A percentile compares a stretch with the other conserved stretches of the same genome.
These are phyloP conservation scores for Drosophila ercepeae DNA, from an alignment of 1,140 invertebrate species.

Conservation along the genomic window DNA sequence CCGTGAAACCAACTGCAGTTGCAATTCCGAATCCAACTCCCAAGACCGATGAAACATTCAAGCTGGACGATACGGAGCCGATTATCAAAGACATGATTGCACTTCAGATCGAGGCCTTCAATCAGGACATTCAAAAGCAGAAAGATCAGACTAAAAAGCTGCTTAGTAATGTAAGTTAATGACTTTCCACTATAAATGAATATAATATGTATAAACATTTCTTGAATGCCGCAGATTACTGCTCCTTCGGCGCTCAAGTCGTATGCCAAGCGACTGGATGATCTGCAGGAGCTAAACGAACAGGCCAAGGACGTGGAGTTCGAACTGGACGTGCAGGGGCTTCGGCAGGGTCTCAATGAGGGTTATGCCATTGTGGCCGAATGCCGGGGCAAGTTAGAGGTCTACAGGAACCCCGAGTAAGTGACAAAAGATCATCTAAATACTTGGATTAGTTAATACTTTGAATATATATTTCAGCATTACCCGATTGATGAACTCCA, in stretches of 20 bases:
- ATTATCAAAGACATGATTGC: conserved; percentile 78
- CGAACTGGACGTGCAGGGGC: conserved; percentile 73
- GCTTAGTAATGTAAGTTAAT: conserved; percentile 83
- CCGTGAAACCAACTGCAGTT: conserved; percentile 3
- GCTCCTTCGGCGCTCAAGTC: conserved; percentile 84
- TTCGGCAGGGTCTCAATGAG: conserved; percentile 86
- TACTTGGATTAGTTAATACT: not conserved
- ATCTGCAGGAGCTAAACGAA: conserved; percentile 85
- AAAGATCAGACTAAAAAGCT: conserved; percentile 84
- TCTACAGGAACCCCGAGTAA: conserved; percentile 85
- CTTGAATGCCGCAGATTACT: conserved; percentile 80
- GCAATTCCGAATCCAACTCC: not conserved
- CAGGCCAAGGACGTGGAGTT: conserved; percentile 84
- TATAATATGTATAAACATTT: not conserved
- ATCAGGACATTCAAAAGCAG: conserved; percentile 86
- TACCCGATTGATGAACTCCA: conserved; percentile 62
- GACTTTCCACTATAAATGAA: not conserved
- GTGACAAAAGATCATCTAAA: conserved; percentile 13
- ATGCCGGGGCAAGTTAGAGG: conserved; percentile 84
- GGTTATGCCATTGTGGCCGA: conserved; percentile 87
- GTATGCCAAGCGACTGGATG: conserved; percentile 84
- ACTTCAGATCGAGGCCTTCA: conserved; percentile 87
- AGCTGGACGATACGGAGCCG: conserved; percentile 52
- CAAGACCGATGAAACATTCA: conserved; percentile 13
- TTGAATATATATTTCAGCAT: conserved; percentile 36